Evolutionary conservation across 2,888 invertebrate genomes (phyloP).

Genomic region (Polylopha cassiicola): DNA sequence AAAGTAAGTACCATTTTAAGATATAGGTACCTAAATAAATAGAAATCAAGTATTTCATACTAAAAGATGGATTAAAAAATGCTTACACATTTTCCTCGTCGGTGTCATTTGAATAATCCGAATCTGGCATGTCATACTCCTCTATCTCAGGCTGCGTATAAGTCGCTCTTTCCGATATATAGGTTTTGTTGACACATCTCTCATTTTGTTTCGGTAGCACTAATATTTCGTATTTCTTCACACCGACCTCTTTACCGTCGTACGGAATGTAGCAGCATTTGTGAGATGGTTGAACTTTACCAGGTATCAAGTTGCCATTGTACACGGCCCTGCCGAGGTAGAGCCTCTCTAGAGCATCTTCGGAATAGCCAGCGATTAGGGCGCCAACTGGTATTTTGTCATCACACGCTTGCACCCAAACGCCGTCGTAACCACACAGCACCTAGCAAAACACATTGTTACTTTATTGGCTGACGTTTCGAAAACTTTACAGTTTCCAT

Average conservation of each 20-base stretch:
- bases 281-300: constrained; percentile 79
- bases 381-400: constrained; percentile 17
- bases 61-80: no score
- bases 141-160: constrained; percentile 15
- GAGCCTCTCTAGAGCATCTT: constrained; percentile 13
- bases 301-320: constrained; percentile 71
- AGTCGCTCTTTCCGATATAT: constrained; percentile 4
- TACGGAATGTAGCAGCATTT: constrained; percentile 81
- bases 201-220: constrained; percentile 22
- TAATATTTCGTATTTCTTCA: constrained; percentile 27
- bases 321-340: constrained; percentile 11
- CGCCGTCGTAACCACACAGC: constrained; percentile 15
- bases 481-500: no score
- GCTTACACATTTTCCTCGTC: constrained; percentile 19
- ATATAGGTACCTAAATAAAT: no score
- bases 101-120: constrained; percentile 20
- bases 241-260: constrained; percentile 21
- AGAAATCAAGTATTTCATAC: no score
- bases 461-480: no score
- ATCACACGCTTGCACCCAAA: constrained; percentile 13
- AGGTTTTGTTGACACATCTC: constrained; percentile 19
- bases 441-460: no score
- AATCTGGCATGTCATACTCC: constrained; percentile 14
- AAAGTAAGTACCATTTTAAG: no score
- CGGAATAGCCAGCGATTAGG: constrained; percentile 14